phyloP scores from a whole-genome alignment of 1,140 invertebrate species.

The Diabrotica virgifera region DNA sequence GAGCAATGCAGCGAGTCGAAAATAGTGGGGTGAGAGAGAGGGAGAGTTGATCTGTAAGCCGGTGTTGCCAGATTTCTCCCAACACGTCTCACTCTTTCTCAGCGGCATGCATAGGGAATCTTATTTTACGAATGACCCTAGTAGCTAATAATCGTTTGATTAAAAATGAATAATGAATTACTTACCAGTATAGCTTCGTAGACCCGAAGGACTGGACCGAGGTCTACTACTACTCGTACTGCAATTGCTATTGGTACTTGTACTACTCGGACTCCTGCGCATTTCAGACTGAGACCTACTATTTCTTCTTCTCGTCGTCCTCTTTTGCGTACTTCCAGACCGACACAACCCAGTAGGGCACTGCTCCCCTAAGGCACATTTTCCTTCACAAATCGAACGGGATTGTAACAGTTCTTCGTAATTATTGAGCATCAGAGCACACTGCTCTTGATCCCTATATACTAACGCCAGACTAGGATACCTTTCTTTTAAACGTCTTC shows the following conservation, averaged over 20 bases:
- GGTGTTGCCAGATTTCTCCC: too few relatives aligned
- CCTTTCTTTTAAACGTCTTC: constrained; percentile 75
- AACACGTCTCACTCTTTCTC: too few relatives aligned
- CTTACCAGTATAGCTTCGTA: constrained; percentile 69
- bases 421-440: constrained; percentile 70
- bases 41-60: too few relatives aligned
- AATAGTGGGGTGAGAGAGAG: too few relatives aligned
- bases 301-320: constrained; percentile 51
- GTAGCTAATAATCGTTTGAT: neutral
- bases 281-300: constrained; percentile 39
- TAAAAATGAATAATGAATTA: constrained; percentile 4
- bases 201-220: constrained; percentile 67
- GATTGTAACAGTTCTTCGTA: constrained; percentile 77
- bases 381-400: constrained; percentile 79
- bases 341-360: constrained; percentile 75
- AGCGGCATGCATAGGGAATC: too few relatives aligned
- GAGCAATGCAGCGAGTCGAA: too few relatives aligned
- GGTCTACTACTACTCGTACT: constrained; percentile 62
- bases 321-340: constrained; percentile 50
- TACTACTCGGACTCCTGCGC: constrained; percentile 45
- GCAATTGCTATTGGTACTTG: constrained; percentile 57
- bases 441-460: constrained; percentile 72
- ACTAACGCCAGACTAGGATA: constrained; percentile 75
- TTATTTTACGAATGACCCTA: too few relatives aligned
- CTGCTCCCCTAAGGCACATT: constrained; percentile 76